These are phyloP conservation scores for Acanthopleura granulata DNA, from an alignment of 2,888 invertebrate genomes.

Conservation along the genomic window DNA sequence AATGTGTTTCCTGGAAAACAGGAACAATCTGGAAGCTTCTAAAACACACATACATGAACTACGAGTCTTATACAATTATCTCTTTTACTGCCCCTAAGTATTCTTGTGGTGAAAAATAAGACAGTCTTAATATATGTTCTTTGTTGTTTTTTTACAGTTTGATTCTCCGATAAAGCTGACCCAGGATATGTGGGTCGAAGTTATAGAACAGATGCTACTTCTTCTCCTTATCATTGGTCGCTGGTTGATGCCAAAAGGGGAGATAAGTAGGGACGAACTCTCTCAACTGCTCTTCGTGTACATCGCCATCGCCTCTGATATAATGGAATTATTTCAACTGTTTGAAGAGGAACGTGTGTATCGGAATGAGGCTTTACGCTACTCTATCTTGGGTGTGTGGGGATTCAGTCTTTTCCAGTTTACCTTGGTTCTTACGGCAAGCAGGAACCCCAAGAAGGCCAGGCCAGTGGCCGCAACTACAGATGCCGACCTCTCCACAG, in stretches of 20 bases:
- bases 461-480: not conserved
- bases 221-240: constrained; percentile 56
- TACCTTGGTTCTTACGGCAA: constrained; percentile 64
- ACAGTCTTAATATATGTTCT: too few species aligned
- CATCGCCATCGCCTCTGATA: constrained; percentile 66
- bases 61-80: too few species aligned
- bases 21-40: too few species aligned
- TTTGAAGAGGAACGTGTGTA: constrained; percentile 53
- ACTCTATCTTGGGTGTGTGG: constrained; percentile 62
- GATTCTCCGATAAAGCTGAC: constrained; percentile 30
- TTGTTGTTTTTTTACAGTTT: not conserved
- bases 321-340: constrained; percentile 57
- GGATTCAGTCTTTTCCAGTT: constrained; percentile 66
- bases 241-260: constrained; percentile 61
- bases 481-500: not conserved
- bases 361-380: constrained; percentile 51
- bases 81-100: too few species aligned
- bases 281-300: constrained; percentile 70
- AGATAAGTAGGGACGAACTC: constrained; percentile 66
- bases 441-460: constrained; percentile 36
- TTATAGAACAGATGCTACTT: constrained; percentile 57
- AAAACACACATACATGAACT: too few species aligned
- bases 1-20: too few species aligned
- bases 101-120: too few species aligned
- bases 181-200: constrained; percentile 34